Evolutionary conservation across 2,888 invertebrate genomes (phyloP).

Genomic region (Formica aserva): DNA sequence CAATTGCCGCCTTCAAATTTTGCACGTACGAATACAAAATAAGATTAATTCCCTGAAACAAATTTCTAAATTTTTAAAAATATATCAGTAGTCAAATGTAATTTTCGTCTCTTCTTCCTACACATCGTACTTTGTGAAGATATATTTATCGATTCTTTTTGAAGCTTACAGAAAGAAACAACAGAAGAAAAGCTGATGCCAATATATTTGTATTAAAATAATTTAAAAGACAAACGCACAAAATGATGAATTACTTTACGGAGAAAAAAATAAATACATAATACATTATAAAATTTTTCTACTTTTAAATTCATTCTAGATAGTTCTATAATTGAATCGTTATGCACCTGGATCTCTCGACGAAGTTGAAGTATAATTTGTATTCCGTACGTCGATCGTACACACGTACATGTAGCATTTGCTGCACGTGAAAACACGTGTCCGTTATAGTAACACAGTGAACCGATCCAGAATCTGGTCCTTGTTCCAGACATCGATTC

Average conservation of each 20-base stretch:
- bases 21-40: not conserved
- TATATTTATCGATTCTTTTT: not conserved
- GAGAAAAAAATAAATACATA: not conserved
- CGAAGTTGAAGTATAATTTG: constrained; percentile 28
- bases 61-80: not conserved
- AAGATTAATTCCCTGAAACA: not conserved
- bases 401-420: constrained; percentile 15
- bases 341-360: constrained; percentile 4
- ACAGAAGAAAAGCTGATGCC: not conserved
- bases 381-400: constrained; percentile 44
- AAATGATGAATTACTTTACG: not conserved
- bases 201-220: not conserved
- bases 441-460: constrained; percentile 77
- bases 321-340: not conserved
- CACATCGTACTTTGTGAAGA: not conserved
- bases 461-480: constrained; percentile 72
- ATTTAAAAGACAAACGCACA: not conserved
- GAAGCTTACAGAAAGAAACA: too few species aligned
- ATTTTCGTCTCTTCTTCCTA: not conserved
- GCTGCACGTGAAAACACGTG: constrained; percentile 65
- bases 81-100: not conserved
- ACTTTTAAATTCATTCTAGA: not conserved
- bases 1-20: not conserved
- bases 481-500: constrained; percentile 56
- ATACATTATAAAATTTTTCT: not conserved